phyloP scores from a whole-genome alignment of 2,797 vertebrate species.

The Lutjanus argentimaculatus region DNA sequence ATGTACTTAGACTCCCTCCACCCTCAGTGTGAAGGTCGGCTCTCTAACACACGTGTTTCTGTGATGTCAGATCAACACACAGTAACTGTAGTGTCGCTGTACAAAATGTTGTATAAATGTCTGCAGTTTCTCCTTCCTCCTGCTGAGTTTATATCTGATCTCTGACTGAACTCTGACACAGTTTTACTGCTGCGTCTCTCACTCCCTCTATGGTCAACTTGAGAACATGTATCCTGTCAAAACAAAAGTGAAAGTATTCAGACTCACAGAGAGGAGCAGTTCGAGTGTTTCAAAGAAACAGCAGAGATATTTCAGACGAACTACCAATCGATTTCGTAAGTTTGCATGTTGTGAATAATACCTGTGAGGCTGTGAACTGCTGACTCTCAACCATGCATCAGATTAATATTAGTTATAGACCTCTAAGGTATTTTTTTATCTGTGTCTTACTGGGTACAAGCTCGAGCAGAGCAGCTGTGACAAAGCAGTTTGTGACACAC shows the following conservation, averaged over 20 bases:
- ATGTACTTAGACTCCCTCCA: too few relatives aligned
- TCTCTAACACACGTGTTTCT: too few relatives aligned
- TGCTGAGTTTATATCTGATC: too few relatives aligned
- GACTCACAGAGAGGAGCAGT: too few relatives aligned
- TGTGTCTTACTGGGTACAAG: neutral
- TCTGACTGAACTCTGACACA: neutral
- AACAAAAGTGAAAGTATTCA: slow-evolving; percentile 37
- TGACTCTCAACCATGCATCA: neutral
- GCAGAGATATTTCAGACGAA: rapidly evolving
- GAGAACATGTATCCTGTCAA: neutral
- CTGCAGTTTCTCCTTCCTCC: too few relatives aligned
- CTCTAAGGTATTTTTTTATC: neutral
- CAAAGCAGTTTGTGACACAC: neutral
- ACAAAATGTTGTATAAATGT: too few relatives aligned
- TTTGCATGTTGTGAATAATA: neutral
- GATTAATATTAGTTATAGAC: neutral
- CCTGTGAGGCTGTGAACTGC: neutral
- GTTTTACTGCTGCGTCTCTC: too few relatives aligned
- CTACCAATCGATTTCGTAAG: neutral
- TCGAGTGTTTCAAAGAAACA: rapidly evolving
- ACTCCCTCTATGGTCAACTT: neutral
- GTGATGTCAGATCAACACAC: too few relatives aligned
- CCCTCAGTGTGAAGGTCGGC: too few relatives aligned
- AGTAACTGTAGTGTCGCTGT: too few relatives aligned
- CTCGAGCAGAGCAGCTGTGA: neutral